phyloP scores from a whole-genome alignment of 1,140 invertebrate species.

The Leptinotarsa undecemlineata region DNA sequence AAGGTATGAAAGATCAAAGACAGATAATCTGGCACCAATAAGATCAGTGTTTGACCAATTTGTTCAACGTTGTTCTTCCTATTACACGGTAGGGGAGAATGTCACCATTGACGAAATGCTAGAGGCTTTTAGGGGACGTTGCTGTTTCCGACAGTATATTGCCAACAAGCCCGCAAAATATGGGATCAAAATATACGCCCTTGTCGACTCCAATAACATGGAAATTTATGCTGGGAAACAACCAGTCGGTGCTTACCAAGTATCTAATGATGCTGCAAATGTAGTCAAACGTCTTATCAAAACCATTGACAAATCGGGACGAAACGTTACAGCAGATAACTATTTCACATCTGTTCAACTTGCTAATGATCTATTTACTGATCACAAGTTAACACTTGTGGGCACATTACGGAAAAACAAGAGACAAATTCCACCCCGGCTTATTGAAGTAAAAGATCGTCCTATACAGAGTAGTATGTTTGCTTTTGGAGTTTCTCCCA shows the following conservation, averaged over 20 bases:
- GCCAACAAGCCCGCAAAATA: conserved; percentile 22
- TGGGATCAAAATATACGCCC: conserved; percentile 17
- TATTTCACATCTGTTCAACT: conserved; percentile 12
- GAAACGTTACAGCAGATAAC: conserved; percentile 15
- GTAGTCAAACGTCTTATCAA: conserved; percentile 45
- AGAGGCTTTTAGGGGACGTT: conserved; percentile 51
- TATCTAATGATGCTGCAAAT: conserved; percentile 41
- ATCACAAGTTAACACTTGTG: conserved; percentile 4
- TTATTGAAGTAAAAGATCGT: conserved; percentile 4
- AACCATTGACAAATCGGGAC: conserved; percentile 14
- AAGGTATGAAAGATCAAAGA: conserved; percentile 50
- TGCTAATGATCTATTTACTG: not conserved
- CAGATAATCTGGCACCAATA: conserved; percentile 36
- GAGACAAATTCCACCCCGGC: conserved; percentile 7
- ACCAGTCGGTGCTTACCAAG: conserved; percentile 46
- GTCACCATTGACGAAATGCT: conserved; percentile 51
- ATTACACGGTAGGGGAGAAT: not conserved
- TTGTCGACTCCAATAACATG: conserved; percentile 35
- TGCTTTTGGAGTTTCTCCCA: conserved; percentile 5
- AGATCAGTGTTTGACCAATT: conserved; percentile 16
- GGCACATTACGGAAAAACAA: conserved; percentile 14
- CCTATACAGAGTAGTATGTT: conserved; percentile 15
- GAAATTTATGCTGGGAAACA: conserved; percentile 52
- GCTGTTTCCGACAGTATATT: conserved; percentile 51
- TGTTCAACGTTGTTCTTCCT: not conserved